Base-by-base conservation (phyloP, 92 coral and sea anemone genomes). In the Isaurus tuberculatus region DNA sequence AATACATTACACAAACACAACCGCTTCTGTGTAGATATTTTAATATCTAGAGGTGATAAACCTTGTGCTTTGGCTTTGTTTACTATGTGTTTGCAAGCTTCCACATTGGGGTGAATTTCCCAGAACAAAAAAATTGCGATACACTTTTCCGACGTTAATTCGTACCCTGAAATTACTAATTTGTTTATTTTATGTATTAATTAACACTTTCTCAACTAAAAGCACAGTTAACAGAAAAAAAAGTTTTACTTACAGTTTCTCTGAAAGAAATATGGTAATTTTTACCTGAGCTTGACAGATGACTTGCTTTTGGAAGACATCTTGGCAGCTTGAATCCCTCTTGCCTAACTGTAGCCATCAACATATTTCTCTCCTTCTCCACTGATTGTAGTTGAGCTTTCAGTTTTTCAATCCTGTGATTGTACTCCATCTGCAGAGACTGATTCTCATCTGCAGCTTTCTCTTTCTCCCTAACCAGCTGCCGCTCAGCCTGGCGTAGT, bases 301-400 rank as follows among this genome's bases (percentile, higher is more conserved):
- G 48, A 71, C 86, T 87, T 32, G 79, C 80, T 55, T 46, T 84
- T 9, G 95, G 89, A 31, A 30, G 67, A 8, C 48, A 51, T 67
- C 92, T 88, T 9, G 90, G 85, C 42, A 86, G 66, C 36, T 78
- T 87, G 27, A 93, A 88, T 10, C 97, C 94, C 63, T 95, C 98
- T 66, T 95, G 95, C 51, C 98, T 70, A 1, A 95, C 93, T 33
- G 94, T 91, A 33, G 95, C 94, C 91, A 91, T 79, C 37, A 95
- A 81, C 95, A 93, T 88, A 69, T 95, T 95, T 67, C 92, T 88
- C 72, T 95, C 98, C 65, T 94, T 93, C 82, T 95, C 98, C 31
- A 86, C 55, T 16, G 81, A 81, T 29, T 69, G 79, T 37, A 88
- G 79, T 73, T 89, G 90, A 36, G 65, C 48, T 65, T 88, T 81